Conservation (phyloP, 2,113 vertebrate species). For the Pedionomus torquatus region DNA sequence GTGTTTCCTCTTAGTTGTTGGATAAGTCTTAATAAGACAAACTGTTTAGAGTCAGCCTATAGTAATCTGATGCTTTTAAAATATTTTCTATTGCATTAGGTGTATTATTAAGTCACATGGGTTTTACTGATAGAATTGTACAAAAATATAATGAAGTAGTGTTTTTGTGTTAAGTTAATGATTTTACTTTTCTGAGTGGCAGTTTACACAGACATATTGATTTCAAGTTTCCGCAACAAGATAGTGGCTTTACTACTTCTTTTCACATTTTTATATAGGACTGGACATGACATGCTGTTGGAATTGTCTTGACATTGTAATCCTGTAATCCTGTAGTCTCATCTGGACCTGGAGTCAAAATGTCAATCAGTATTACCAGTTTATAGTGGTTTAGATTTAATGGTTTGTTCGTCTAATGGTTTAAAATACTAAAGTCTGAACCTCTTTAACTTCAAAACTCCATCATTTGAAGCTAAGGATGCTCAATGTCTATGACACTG, state of each 20-base stretch:
- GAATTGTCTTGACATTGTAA: not conserved
- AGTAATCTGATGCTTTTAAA: not conserved
- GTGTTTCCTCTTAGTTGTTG: not conserved
- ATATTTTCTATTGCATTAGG: not conserved
- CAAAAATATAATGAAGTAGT: not conserved
- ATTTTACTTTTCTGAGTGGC: not conserved
- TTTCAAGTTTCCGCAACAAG: not conserved
- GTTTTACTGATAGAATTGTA: not conserved
- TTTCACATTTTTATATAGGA: not conserved
- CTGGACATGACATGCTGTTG: not conserved
- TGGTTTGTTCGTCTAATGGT: not conserved
- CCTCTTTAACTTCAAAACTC: not conserved
- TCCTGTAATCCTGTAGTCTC: not conserved
- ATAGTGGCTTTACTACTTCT: not conserved
- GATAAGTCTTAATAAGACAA: not conserved
- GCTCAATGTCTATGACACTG: not conserved
- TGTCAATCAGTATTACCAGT: not conserved
- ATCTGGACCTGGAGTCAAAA: not conserved
- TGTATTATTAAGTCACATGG: not conserved
- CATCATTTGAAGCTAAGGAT: not conserved
- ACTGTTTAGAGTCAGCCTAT: not conserved
- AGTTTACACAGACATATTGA: not conserved
- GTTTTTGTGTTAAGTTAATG: not conserved
- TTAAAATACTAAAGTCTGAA: not conserved
- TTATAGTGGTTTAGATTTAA: not conserved